Evolutionary conservation across 2,113 vertebrate genomes (phyloP), one percentile per base, ranked within the genome.

Genomic region (Serilophus lunatus): DNA sequence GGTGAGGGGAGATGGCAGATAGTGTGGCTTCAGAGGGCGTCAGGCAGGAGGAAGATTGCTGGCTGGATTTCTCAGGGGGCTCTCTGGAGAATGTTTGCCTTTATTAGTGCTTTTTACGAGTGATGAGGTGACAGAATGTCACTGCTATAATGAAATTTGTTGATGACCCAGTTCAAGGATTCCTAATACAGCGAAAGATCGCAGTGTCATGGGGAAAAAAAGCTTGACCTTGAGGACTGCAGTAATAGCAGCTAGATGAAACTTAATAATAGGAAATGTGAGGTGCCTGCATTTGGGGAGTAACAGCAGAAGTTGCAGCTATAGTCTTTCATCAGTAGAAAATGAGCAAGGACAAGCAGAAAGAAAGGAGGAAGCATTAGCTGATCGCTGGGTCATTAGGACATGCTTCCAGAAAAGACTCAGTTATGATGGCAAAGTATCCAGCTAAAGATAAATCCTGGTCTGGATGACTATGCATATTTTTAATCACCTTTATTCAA

Each of bases 91-190:
- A 81, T 51, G 29, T 88, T 96, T 93, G 68, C 71, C 38, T 92
- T 93, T 88, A 82, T 95, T 88, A 81, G 60, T 59, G 35, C 47
- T 86, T 94, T 90, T 90, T 78, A 50, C 79, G 80, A 44, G 64
- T 81, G 82, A 40, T 71, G 44, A 64, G 60, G 72, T 95, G 86
- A 68, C 68, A 83, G 75, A 88, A 83, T 88, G 80, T 96, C 92
- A 68, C 82, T 0, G 3, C 76, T 90, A 1, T 90, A 77, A 84
- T 92, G 64, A 83, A 93, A 82, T 88, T 74, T 81, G 68, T 90
- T 83, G 86, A 81, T 83, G 92, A 92, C 71, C 83, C 38, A 51
- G 72, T 90, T 92, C 88, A 86, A 77, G 74, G 76, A 74, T 77
- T 88, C 44, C 69, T 94, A 92, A 69, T 61, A 54, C 29, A 65